These are phyloP conservation scores for Sphinx pinastri DNA, from an alignment of 2,888 invertebrate species.

Conservation along the genomic window DNA sequence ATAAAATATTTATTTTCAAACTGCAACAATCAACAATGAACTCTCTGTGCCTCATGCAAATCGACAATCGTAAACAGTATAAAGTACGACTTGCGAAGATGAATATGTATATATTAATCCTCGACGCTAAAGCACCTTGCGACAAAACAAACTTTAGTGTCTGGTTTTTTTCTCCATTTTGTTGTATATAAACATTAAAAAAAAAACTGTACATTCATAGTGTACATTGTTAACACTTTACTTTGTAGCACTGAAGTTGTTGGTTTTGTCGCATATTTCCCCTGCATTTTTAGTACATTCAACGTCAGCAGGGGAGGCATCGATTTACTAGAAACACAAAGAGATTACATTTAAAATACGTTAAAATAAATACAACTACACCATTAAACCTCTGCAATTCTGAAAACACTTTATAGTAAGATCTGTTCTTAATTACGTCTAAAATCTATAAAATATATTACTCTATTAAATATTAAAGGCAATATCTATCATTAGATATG, in stretches of 20 bases:
- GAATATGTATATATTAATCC: constrained; percentile 10
- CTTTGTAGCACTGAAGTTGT: neutral
- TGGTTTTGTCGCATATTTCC: neutral
- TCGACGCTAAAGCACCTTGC: constrained; percentile 19
- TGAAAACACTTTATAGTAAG: constrained; percentile 73
- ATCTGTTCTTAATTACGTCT: constrained; percentile 73
- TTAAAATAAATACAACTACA: constrained; percentile 63
- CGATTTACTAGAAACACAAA: constrained; percentile 26
- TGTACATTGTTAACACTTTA: neutral
- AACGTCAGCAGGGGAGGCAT: constrained; percentile 24
- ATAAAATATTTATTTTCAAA: constrained; percentile 60
- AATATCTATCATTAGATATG: constrained; percentile 83
- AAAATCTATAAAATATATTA: constrained; percentile 83
- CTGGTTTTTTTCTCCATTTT: neutral
- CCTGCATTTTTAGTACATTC: neutral
- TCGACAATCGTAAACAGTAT: constrained; percentile 35
- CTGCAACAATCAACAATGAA: constrained; percentile 66
- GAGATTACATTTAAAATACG: constrained; percentile 29
- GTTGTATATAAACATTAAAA: neutral
- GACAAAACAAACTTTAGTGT: neutral
- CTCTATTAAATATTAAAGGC: constrained; percentile 84
- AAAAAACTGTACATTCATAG: neutral
- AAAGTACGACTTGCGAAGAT: neutral
- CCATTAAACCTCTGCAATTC: constrained; percentile 73
- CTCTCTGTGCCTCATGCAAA: constrained; percentile 48